Percentiles rank a stretch among this genome's conserved stretches.
Conservation (phyloP, 2,113 vertebrate genomes). For the Pteruthius melanotis region DNA sequence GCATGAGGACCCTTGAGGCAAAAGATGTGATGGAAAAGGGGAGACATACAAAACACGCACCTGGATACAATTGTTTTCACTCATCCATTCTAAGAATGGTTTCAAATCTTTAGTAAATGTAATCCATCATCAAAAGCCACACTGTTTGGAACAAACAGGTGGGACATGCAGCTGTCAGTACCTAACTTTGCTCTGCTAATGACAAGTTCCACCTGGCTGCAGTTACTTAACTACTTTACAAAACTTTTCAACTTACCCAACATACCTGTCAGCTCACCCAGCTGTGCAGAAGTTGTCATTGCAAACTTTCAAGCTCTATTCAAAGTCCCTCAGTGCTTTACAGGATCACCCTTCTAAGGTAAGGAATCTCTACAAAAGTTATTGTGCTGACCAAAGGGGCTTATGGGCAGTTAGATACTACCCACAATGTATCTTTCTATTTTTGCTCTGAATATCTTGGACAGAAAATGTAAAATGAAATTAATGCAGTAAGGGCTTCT, state of each 20-base stretch:
- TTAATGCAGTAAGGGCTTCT: not conserved
- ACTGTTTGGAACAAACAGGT: not conserved
- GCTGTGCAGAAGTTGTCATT: not conserved
- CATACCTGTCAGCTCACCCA: not conserved
- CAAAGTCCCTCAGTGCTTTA: not conserved
- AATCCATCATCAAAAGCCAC: not conserved
- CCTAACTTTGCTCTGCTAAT: not conserved
- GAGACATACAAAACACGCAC: not conserved
- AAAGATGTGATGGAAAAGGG: not conserved
- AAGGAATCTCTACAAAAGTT: not conserved
- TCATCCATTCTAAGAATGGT: not conserved
- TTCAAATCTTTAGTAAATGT: not conserved
- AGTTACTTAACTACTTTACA: not conserved
- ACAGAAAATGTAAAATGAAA: not conserved
- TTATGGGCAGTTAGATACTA: not conserved
- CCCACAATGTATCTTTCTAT: not conserved
- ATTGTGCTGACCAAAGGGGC: not conserved
- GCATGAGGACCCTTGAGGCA: not conserved
- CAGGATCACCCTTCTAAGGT: not conserved
- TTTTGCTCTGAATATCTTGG: not conserved
- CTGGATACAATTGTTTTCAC: not conserved
- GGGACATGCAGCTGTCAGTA: not conserved
- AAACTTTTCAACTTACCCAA: not conserved
- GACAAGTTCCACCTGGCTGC: not conserved
- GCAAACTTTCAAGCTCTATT: not conserved